A percentile compares a stretch with the other conserved stretches of the same genome.
Evolutionary conservation across 2,113 vertebrate genomes (phyloP).

Genomic region (Ictalurus punctatus): DNA sequence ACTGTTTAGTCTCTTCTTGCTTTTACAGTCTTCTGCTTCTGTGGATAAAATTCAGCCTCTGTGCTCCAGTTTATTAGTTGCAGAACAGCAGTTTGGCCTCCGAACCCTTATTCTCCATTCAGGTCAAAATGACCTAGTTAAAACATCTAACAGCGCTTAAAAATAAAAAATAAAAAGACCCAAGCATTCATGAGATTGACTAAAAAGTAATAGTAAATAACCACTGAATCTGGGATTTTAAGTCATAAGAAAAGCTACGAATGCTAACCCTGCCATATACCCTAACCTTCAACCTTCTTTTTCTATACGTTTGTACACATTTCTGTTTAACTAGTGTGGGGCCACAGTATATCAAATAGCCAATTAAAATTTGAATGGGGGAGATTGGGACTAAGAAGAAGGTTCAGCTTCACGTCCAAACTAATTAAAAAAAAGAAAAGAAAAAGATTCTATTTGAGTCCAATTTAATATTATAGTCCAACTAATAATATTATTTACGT

Average conservation of each 20-base stretch:
- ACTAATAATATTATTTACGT: too few species aligned
- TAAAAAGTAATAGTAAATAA: neutral
- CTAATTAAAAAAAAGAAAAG: too few species aligned
- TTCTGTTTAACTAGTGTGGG: neutral
- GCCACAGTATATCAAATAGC: neutral
- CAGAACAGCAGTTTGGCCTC: neutral
- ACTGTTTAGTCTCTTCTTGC: constrained; percentile 47
- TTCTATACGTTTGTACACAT: neutral
- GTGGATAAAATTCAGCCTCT: constrained; percentile 15
- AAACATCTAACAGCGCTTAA: neutral
- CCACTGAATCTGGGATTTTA: neutral
- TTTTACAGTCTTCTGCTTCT: neutral
- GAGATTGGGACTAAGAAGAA: too few species aligned
- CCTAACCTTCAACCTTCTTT: neutral
- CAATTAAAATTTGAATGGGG: too few species aligned
- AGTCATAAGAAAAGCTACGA: neutral
- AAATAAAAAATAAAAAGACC: neutral
- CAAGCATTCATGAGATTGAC: neutral
- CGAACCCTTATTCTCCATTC: neutral
- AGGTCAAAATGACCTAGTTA: neutral
- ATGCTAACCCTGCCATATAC: neutral
- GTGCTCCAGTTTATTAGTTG: neutral
- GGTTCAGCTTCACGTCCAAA: too few species aligned
- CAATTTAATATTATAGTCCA: too few species aligned
- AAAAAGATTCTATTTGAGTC: too few species aligned